Conservation (phyloP, 2,888 invertebrate species). For the Tenthredo mesomela region DNA sequence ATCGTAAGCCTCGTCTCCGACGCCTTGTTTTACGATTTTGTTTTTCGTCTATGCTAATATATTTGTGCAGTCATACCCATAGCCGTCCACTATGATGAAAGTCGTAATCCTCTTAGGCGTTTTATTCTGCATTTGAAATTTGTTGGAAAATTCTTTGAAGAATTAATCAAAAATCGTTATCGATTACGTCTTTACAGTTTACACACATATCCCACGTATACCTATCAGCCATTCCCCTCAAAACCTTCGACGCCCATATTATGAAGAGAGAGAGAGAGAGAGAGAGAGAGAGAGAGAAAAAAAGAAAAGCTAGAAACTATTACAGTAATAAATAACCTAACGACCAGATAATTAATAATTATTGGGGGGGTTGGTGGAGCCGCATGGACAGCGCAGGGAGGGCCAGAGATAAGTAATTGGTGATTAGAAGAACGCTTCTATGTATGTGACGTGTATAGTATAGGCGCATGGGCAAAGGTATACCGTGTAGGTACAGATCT, state of each 20-base stretch:
- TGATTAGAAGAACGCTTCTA: conserved; percentile 28
- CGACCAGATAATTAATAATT: conserved; percentile 25
- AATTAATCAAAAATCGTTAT: not conserved
- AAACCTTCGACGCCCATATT: not conserved
- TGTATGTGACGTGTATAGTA: not conserved
- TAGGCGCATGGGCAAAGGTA: no score
- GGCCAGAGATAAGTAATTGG: conserved; percentile 34
- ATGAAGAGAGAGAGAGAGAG: no score
- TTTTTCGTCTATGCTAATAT: conserved; percentile 72
- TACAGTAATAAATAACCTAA: conserved; percentile 11
- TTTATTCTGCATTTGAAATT: not conserved
- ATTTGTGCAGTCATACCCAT: conserved; percentile 51
- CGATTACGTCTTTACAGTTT: not conserved
- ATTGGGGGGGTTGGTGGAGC: not conserved
- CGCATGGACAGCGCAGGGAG: conserved; percentile 11
- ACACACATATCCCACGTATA: not conserved
- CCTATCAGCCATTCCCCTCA: not conserved
- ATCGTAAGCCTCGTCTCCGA: conserved; percentile 13
- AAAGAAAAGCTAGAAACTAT: not conserved
- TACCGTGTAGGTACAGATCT: not conserved
- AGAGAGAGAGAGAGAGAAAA: not conserved
- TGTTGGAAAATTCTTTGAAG: not conserved
- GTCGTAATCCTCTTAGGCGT: not conserved
- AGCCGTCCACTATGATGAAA: not conserved
- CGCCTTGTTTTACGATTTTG: conserved; percentile 67